Base-by-base conservation (phyloP, 2,113 vertebrate genomes). In the Anarhynchus alexandrinus region DNA sequence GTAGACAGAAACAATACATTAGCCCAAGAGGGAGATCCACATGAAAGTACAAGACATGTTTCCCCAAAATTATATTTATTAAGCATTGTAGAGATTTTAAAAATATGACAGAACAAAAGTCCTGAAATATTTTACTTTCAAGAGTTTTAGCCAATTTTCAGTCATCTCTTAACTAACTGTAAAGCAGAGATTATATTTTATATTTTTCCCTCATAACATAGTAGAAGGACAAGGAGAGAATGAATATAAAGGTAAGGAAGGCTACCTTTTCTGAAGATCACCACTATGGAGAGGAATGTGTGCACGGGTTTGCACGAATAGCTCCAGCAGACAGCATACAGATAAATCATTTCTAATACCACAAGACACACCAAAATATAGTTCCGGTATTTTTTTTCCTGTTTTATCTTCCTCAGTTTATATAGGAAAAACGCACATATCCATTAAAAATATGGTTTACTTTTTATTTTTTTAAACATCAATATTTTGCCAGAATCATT, bases 391-490 rank as follows among this genome's bases (percentile, higher is more conserved):
- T 87, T 82, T 96, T 91, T 80, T 9, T 29, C 22, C 40, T 77
- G 8, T 34, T 74, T 55, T 67, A 55, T 79, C 87, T 83, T 76
- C 20, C 34, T 54, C n/a, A 83, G 27, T 57, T 79, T 51, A 9
- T 45, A 74, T 34, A 76, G 36, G 62, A 94, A 96, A 96, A 88
- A 94, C 86, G 40, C 42, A 93, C 91, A 96, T 97, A 94, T 88
- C 80, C 61, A 81, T 95, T 98, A 92, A 96, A 97, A 95, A 70
- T 40, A 40, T 29, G 22, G 21, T 91, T 93, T 78, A 27, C 69
- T 90, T 97, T 94, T 91, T 76, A 81, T 76, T 96, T 90, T 95
- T 96, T 58, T 34, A 76, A 96, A 91, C 95, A 88, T 96, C 73
- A 42, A n/a, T 97, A 97, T 82, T 67, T 36, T 92, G 47, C 93